Evolutionary conservation across 1,140 invertebrate species (phyloP), one percentile per base, ranked within the genome.

Genomic region (Pogonomyrmex californicus): DNA sequence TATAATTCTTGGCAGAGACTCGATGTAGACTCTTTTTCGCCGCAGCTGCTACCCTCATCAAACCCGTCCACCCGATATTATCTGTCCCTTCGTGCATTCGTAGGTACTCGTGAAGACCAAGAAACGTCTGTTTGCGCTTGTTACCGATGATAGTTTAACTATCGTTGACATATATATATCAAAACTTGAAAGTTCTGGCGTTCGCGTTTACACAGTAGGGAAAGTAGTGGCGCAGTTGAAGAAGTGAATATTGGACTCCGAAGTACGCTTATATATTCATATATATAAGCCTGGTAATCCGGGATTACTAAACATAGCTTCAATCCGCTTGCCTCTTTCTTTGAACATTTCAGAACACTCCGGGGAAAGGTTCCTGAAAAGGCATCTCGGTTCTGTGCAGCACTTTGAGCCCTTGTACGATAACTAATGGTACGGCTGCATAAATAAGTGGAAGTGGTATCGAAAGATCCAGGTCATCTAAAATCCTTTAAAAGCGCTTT

Each of bases 341-440:
- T 81, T 62, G 14, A 30, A 44, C 56, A 68, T 73, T 89, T 89
- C 75, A 51, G 75, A 41, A 54, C 41, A 49, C 23, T 77, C 56
- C 4, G 58, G 44, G 66, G 33, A 70, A 83, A 85, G 77, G 66
- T 23, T 47, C 1, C 33, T 51, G 41, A 70, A 60, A 65, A 65
- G 14, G 2, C 77, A 56, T 49, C 47, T 86, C 71, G 75, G 86
- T 76, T 85, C 75, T 63, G 47, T 79, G 78, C 66, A 76, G 56
- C 77, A 86, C 87, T 89, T 87, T 87, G 82, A 88, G 73, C 83
- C 73, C 85, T 91, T 92, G 87, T 68, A 86, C 88, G 91, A 93
- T 92, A 91, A 92, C 91, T 92, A 93, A 92, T 92, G 91, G 91
- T 17, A 54, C 63, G 17, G 36, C 33, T n/a, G 33, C 60, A 83